Evolutionary conservation across 2,888 invertebrate genomes (phyloP).

Genomic region (Cantharis nigra): DNA sequence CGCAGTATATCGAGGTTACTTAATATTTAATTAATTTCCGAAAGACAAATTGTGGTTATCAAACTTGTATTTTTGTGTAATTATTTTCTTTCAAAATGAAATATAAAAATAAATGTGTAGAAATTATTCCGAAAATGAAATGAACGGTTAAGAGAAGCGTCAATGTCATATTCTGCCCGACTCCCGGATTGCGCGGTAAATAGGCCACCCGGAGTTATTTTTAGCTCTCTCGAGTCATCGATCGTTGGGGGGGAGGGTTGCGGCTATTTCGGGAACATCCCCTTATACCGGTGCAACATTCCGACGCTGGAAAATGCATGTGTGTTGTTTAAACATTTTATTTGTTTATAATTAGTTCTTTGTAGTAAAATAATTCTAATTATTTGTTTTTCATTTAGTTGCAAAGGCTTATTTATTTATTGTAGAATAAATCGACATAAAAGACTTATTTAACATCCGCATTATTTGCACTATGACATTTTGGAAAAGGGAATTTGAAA

Average conservation of each 20-base stretch:
- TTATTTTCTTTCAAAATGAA: neutral
- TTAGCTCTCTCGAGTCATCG: slow-evolving; percentile 54
- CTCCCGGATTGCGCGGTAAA: slow-evolving; percentile 46
- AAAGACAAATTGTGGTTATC: neutral
- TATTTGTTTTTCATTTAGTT: neutral
- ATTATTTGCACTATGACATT: neutral
- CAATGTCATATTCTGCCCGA: slow-evolving; percentile 50
- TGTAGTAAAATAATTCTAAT: neutral
- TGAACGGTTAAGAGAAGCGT: slow-evolving; percentile 35
- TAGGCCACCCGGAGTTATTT: slow-evolving; percentile 54
- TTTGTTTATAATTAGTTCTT: neutral
- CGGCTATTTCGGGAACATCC: slow-evolving; percentile 53
- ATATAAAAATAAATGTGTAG: neutral
- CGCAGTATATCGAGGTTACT: neutral
- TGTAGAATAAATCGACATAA: neutral
- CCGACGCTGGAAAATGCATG: slow-evolving; percentile 14
- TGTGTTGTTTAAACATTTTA: neutral
- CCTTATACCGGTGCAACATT: slow-evolving; percentile 27
- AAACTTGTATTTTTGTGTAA: neutral
- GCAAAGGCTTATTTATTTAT: neutral
- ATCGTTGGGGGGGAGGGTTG: slow-evolving; percentile 50
- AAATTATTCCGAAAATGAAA: slow-evolving; percentile 19
- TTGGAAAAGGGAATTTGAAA: slow-evolving; percentile 2
- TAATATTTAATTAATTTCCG: neutral
- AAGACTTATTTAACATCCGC: neutral